phyloP scores from a whole-genome alignment of 2,113 vertebrate genomes.

The Eretmochelys imbricata region DNA sequence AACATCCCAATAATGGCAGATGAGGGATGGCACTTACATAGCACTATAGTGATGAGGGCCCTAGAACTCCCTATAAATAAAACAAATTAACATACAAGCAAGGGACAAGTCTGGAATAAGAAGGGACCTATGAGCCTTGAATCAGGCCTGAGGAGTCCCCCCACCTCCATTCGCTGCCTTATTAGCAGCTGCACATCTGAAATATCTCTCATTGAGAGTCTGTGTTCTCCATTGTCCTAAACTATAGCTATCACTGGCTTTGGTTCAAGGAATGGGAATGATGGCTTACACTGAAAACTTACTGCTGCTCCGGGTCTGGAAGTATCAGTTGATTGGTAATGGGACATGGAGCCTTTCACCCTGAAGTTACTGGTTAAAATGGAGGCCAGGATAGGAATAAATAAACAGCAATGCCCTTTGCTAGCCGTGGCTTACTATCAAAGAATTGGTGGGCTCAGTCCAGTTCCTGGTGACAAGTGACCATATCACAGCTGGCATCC shows the following conservation, averaged over 20 bases:
- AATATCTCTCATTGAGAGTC: neutral
- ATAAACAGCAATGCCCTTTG: conserved; percentile 22
- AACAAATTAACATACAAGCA: neutral
- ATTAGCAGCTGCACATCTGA: neutral
- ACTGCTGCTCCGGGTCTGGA: neutral
- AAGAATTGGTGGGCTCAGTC: neutral
- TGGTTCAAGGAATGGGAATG: neutral
- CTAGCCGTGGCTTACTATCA: neutral
- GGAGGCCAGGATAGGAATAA: neutral
- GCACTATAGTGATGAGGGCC: neutral
- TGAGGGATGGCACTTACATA: neutral
- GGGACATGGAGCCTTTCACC: neutral
- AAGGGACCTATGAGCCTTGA: too few species aligned
- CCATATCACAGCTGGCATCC: neutral
- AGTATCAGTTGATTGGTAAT: neutral
- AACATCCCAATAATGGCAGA: neutral
- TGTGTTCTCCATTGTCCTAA: neutral
- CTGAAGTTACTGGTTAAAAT: neutral
- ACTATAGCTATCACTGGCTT: neutral
- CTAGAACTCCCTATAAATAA: neutral
- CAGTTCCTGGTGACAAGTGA: neutral
- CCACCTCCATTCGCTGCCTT: neutral
- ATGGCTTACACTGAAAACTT: neutral
- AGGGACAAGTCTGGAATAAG: too few species aligned
- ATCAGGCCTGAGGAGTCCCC: too few species aligned